Evolutionary conservation across 2,113 vertebrate species (phyloP).

Genomic region (Xiphophorus hellerii): DNA sequence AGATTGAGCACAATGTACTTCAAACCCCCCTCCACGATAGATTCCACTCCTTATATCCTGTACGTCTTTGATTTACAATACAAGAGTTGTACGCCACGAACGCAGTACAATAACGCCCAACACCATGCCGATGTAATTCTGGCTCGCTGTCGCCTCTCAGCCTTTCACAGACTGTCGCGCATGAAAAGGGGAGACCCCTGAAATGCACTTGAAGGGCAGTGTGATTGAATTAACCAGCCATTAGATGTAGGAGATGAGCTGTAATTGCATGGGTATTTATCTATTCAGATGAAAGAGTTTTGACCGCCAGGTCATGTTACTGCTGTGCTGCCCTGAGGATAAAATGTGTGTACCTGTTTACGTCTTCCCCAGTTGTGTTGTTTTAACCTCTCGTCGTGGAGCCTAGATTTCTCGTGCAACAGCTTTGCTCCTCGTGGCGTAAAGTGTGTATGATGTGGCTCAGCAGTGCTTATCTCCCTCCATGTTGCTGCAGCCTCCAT

Average conservation of each 20-base stretch:
- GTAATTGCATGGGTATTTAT: slow-evolving; percentile 68
- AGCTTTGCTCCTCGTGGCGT: slow-evolving; percentile 23
- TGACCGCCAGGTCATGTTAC: slow-evolving; percentile 47
- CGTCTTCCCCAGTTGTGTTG: not conserved
- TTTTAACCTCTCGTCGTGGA: slow-evolving; percentile 22
- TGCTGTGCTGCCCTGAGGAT: slow-evolving; percentile 7
- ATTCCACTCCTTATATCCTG: slow-evolving; percentile 61
- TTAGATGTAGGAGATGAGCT: slow-evolving; percentile 68
- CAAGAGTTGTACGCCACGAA: slow-evolving; percentile 46
- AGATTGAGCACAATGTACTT: slow-evolving; percentile 49
- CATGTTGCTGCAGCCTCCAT: slow-evolving; percentile 40
- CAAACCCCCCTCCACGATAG: slow-evolving; percentile 59
- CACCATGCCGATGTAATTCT: slow-evolving; percentile 53
- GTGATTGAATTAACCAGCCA: slow-evolving; percentile 71
- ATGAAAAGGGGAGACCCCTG: slow-evolving; percentile 46
- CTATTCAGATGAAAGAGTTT: slow-evolving; percentile 61
- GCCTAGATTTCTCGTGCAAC: not conserved
- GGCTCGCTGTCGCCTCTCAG: slow-evolving; percentile 40
- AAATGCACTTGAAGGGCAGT: slow-evolving; percentile 60
- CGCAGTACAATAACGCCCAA: slow-evolving; percentile 39
- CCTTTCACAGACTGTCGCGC: slow-evolving; percentile 38
- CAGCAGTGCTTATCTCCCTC: slow-evolving; percentile 34
- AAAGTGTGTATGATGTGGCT: slow-evolving; percentile 31
- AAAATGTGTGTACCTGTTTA: slow-evolving; percentile 11
- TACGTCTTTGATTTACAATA: slow-evolving; percentile 65